These are phyloP conservation scores for Pilophorus perplexus DNA, from an alignment of 2,888 invertebrate genomes.

Conservation along the genomic window DNA sequence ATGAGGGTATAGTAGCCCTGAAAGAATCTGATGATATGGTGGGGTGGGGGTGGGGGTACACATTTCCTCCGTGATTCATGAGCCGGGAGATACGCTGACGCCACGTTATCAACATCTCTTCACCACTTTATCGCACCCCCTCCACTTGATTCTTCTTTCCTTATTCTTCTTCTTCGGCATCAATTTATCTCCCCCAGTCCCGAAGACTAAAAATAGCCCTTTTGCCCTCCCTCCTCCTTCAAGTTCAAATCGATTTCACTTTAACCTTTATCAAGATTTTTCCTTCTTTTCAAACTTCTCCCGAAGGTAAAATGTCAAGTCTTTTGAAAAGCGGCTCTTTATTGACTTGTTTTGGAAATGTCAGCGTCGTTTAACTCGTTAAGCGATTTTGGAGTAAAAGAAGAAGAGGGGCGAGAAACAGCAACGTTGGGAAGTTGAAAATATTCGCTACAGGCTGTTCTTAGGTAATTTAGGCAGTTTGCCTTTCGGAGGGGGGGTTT, in stretches of 20 bases:
- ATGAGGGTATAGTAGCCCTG: no score
- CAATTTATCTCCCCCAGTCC: background rate
- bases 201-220: background rate
- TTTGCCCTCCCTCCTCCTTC: background rate
- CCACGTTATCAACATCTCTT: constrained; percentile 25
- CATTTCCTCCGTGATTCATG: constrained; percentile 26
- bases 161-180: background rate
- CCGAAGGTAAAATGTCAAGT: constrained; percentile 33
- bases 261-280: constrained; percentile 32
- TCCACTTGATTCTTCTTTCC: background rate
- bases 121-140: constrained; percentile 13
- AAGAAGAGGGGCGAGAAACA: background rate
- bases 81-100: constrained; percentile 23
- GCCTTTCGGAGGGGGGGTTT: no score
- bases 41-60: no score
- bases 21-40: no score
- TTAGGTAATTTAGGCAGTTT: no score
- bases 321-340: constrained; percentile 1
- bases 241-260: constrained; percentile 12
- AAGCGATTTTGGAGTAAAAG: constrained; percentile 1
- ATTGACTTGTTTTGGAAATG: constrained; percentile 26
- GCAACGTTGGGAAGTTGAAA: no score
- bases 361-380: constrained; percentile 33
- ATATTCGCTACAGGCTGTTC: no score
- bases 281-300: constrained; percentile 1